phyloP scores from a whole-genome alignment of 2,797 vertebrate genomes.

The Chelon auratus region DNA sequence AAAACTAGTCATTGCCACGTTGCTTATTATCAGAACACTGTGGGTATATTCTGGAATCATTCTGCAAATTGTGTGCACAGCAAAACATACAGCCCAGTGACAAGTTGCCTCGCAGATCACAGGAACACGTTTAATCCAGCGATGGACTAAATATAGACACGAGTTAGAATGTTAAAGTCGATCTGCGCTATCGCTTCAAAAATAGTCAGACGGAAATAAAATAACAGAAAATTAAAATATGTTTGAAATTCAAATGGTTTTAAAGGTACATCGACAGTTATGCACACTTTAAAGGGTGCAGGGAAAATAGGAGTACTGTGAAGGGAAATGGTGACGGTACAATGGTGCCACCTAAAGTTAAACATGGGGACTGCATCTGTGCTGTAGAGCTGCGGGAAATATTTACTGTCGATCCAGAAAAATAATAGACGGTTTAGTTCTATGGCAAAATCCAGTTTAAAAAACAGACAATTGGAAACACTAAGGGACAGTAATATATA shows the following conservation, averaged over 20 bases:
- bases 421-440: no score
- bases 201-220: conserved; percentile 49
- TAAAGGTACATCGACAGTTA: conserved; percentile 10
- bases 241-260: conserved; percentile 63
- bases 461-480: background rate
- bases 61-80: background rate
- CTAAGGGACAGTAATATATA: background rate
- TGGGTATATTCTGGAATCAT: background rate
- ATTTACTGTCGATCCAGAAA: no score
- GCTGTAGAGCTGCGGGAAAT: background rate
- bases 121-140: conserved; percentile 36
- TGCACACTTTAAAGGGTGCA: conserved; percentile 14
- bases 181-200: conserved; percentile 38
- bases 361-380: background rate
- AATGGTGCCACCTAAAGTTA: conserved; percentile 57
- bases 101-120: conserved; percentile 38
- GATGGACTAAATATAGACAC: conserved; percentile 60
- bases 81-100: conserved; percentile 15
- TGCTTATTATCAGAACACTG: conserved; percentile 20
- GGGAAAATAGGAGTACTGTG: background rate
- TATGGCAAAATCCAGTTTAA: background rate
- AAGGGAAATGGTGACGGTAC: conserved; percentile 18
- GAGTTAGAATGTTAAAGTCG: conserved; percentile 8
- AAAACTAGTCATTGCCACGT: conserved; percentile 17
- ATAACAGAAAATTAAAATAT: conserved; percentile 48